phyloP scores from a whole-genome alignment of 2,113 vertebrate species.

The Phyllostomus discolor region DNA sequence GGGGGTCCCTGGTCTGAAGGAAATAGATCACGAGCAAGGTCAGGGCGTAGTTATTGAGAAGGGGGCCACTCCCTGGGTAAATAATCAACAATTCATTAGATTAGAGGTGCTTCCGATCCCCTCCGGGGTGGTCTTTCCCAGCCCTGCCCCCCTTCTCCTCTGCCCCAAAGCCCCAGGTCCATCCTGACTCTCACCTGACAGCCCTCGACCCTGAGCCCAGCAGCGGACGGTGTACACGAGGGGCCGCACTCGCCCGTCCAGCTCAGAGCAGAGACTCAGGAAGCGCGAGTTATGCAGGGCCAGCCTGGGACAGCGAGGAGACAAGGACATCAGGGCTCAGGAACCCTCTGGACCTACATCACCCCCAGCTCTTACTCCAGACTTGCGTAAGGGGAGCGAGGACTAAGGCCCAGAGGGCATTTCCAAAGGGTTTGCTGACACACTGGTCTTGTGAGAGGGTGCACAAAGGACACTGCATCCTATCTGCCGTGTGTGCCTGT shows the following conservation, averaged over 20 bases:
- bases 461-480: neutral
- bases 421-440: neutral
- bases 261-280: constrained; percentile 87
- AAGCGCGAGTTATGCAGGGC: constrained; percentile 92
- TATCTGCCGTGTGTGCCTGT: neutral
- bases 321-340: fast-evolving
- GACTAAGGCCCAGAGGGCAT: neutral
- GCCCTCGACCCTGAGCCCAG: constrained; percentile 89
- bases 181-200: constrained; percentile 84
- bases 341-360: neutral
- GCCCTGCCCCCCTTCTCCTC: neutral
- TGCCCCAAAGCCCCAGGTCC: neutral
- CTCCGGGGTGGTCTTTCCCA: neutral
- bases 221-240: constrained; percentile 87
- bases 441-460: neutral
- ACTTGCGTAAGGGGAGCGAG: neutral
- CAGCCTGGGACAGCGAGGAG: constrained; percentile 77
- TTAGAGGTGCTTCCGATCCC: neutral
- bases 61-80: constrained; percentile 84
- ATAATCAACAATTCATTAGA: constrained; percentile 12
- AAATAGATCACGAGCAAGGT: constrained; percentile 91
- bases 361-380: neutral
- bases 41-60: constrained; percentile 94
- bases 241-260: constrained; percentile 87
- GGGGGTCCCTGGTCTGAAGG: constrained; percentile 90